A percentile compares a stretch with the other conserved stretches of the same genome.
Conservation (phyloP, 2,888 invertebrate genomes). For the Tachina grossa region DNA sequence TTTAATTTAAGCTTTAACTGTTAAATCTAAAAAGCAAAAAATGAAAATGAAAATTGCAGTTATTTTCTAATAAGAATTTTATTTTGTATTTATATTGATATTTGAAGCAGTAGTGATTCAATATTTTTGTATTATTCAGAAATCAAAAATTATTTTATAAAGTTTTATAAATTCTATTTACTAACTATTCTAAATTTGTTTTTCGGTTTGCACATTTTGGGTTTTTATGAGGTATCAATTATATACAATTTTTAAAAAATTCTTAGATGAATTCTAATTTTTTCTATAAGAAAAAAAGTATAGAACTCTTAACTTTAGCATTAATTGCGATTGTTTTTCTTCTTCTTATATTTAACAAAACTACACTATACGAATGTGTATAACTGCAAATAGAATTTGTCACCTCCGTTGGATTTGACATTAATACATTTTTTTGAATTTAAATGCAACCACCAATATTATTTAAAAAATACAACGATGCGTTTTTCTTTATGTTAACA, state of each 20-base stretch:
- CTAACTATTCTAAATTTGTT: conserved; percentile 34
- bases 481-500: neutral
- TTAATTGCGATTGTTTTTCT: conserved; percentile 10
- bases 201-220: conserved; percentile 66
- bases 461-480: conserved; percentile 23
- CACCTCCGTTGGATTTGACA: neutral
- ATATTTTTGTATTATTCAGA: conserved; percentile 8
- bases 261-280: neutral
- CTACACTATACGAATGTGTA: neutral
- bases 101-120: conserved; percentile 44
- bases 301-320: conserved; percentile 23
- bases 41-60: neutral
- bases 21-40: neutral
- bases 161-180: conserved; percentile 49
- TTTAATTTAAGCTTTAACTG: too few relatives aligned
- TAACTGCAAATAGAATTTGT: conserved; percentile 11
- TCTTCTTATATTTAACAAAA: conserved; percentile 20
- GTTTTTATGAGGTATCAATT: conserved; percentile 65
- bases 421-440: conserved; percentile 21
- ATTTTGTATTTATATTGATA: neutral
- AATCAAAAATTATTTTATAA: conserved; percentile 36
- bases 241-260: conserved; percentile 65
- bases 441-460: conserved; percentile 31
- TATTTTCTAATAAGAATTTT: neutral
- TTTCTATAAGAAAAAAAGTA: conserved; percentile 66